Evolutionary conservation across 2,797 vertebrate species (phyloP), one percentile per base, ranked within the genome.

Genomic region (Platyrinchus mystaceus): DNA sequence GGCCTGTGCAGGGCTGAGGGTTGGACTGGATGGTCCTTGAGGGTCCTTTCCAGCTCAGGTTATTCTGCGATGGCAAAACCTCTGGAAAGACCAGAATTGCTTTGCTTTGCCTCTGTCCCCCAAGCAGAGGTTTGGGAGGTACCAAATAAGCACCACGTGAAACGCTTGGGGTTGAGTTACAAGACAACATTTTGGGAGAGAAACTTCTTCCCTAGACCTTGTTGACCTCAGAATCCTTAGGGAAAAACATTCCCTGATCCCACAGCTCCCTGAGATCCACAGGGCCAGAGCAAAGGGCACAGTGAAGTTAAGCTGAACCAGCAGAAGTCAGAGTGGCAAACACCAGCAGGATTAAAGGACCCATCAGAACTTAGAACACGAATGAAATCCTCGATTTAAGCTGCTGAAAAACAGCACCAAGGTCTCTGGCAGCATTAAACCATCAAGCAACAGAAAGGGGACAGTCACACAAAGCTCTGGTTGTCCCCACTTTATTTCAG

Each of bases 271-370:
- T 39, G 20, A 46, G 46, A 50, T 24, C 19, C 32, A 23, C 34
- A 14, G 47, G 9, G 24, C 18, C 66, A 12, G n/a, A 26, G 18
- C 43, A 21, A 60, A 0, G 1, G 28, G 21, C 10, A 50, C 15
- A 11, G 6, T 2, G 17, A 73, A 44, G 62, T 34, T 22, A 28
- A 46, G 47, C 49, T 66, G 43, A 64, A 47, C 13, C 23, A 46
- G 36, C 47, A 74, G 56, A 69, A 71, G 60, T n/a, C 9, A 4
- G 70, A 50, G 50, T 5, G 1, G 19, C 53, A 71, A 76, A 30
- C 36, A 13, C 5, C 7, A 1, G 27, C 22, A 37, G 56, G 58
- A 73, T 21, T 24, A 62, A 91, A 87, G 68, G 52, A 80, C 43
- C 59, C 70, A 41, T 28, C 43, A 84, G 77, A 79, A 83, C 16